These are phyloP conservation scores for Procambarus virginalis DNA, from an alignment of 1,140 invertebrate genomes.

Conservation along the genomic window DNA sequence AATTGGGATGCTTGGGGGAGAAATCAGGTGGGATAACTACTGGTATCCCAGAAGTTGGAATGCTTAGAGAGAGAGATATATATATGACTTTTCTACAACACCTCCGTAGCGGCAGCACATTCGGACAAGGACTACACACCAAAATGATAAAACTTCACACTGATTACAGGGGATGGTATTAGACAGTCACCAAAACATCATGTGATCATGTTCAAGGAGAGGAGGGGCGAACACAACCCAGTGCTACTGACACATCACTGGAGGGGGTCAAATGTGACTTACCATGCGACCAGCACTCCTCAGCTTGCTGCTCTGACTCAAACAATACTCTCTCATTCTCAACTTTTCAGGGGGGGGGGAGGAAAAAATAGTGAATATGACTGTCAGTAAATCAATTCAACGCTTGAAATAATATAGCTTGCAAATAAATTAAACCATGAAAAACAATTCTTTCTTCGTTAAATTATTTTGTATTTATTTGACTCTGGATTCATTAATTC, in stretches of 20 bases:
- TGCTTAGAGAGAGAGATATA: background rate
- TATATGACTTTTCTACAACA: background rate
- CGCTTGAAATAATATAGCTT: background rate
- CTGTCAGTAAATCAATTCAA: background rate
- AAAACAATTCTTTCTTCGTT: too few relatives aligned
- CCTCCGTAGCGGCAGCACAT: background rate
- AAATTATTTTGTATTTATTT: too few relatives aligned
- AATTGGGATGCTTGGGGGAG: background rate
- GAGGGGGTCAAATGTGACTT: background rate
- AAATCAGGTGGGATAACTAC: background rate
- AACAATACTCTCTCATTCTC: slow-evolving; percentile 53
- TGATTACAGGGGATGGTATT: background rate
- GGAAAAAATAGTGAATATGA: slow-evolving; percentile 3
- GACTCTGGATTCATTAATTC: too few relatives aligned
- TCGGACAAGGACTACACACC: background rate
- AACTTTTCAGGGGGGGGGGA: slow-evolving; percentile 16
- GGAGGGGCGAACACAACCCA: too few relatives aligned
- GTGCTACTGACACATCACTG: too few relatives aligned
- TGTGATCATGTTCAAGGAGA: too few relatives aligned
- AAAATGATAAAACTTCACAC: background rate
- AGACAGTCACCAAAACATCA: background rate
- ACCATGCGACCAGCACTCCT: slow-evolving; percentile 12
- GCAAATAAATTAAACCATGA: too few relatives aligned
- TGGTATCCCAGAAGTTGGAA: background rate
- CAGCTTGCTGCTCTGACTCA: slow-evolving; percentile 22